These are phyloP conservation scores for Lacerta bilineata DNA, from an alignment of 2,797 vertebrate genomes.

Conservation along the genomic window DNA sequence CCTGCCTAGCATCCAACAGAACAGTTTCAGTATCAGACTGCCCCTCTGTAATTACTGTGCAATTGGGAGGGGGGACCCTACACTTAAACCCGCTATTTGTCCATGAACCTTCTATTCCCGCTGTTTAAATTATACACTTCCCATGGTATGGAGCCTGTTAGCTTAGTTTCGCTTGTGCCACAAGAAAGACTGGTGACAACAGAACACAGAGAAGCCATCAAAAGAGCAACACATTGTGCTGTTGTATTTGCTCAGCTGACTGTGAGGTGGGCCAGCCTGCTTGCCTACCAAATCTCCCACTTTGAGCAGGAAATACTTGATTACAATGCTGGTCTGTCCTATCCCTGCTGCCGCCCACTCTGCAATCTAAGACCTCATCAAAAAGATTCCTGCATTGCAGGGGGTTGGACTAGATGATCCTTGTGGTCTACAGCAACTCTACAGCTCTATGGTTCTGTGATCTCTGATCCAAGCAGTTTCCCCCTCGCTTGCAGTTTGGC, in stretches of 20 bases:
- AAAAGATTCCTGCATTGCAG: too few species aligned
- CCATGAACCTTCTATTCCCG: not conserved
- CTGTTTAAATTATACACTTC: not conserved
- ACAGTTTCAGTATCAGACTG: not conserved
- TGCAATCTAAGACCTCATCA: slow-evolving; percentile 1
- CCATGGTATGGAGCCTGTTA: not conserved
- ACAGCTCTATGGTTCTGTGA: too few species aligned
- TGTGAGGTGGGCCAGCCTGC: not conserved
- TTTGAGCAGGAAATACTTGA: not conserved
- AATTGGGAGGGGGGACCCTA: not conserved
- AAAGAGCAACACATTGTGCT: not conserved
- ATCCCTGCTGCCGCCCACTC: not conserved
- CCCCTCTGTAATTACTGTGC: not conserved
- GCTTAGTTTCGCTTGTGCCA: not conserved
- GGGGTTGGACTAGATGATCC: too few species aligned
- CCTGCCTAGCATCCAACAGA: not conserved
- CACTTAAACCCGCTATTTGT: not conserved
- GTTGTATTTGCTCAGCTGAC: not conserved
- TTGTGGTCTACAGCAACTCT: too few species aligned
- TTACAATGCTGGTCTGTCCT: not conserved
- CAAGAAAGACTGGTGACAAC: not conserved
- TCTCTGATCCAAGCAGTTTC: not conserved
- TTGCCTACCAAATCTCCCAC: not conserved
- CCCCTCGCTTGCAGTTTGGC: not conserved
- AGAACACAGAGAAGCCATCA: not conserved